phyloP scores from a whole-genome alignment of 2,888 invertebrate species.

The Iselma pallidipennis region DNA sequence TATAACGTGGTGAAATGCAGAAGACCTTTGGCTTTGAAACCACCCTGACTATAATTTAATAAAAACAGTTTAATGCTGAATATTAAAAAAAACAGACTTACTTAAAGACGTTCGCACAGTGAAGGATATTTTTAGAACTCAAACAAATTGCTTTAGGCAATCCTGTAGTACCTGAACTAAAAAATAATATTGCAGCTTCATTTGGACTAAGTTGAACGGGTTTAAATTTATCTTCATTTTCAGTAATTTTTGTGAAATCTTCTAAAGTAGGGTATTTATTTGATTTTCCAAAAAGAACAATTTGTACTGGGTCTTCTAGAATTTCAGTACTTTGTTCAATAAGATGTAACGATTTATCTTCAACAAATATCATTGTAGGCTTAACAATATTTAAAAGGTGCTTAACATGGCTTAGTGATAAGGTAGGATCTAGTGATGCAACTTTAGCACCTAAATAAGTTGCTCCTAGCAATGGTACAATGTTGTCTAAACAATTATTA shows the following conservation, averaged over 20 bases:
- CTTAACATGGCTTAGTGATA: constrained; percentile 32
- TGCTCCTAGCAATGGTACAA: constrained; percentile 57
- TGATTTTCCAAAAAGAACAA: constrained; percentile 37
- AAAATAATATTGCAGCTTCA: constrained; percentile 5
- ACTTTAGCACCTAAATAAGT: constrained; percentile 54
- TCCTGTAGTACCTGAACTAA: constrained; percentile 13
- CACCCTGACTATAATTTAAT: no score
- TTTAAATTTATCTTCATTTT: constrained; percentile 6
- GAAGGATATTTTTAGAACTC: neutral
- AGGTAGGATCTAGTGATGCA: constrained; percentile 40
- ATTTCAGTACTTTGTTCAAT: constrained; percentile 30
- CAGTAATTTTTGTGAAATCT: neutral
- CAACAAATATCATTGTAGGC: constrained; percentile 42
- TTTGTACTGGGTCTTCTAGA: constrained; percentile 21
- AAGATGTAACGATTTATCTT: constrained; percentile 24
- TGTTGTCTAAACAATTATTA: constrained; percentile 55
- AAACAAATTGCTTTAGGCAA: constrained; percentile 13
- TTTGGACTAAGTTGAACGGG: neutral
- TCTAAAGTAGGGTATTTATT: constrained; percentile 18
- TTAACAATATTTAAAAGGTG: constrained; percentile 35
- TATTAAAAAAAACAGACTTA: no score
- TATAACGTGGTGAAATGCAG: constrained; percentile 36
- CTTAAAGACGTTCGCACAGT: no score
- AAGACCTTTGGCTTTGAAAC: neutral
- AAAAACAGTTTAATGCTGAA: neutral